phyloP scores from a whole-genome alignment of 1,140 invertebrate genomes.

The Bilobella aurantiaca region DNA sequence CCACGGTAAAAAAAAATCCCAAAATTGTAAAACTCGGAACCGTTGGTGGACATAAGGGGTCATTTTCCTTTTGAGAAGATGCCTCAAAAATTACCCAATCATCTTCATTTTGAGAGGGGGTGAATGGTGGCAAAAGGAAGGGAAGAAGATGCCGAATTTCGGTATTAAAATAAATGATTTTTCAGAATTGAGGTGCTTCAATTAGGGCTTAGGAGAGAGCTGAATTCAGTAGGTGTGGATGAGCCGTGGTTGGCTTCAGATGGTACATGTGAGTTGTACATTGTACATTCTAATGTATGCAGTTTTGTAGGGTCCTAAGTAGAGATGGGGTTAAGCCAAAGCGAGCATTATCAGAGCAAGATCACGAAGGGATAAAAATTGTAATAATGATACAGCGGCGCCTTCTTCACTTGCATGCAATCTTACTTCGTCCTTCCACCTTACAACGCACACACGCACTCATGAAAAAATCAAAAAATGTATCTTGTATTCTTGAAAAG shows the following conservation, averaged over 20 bases:
- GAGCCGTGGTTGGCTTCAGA: not conserved
- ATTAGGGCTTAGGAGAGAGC: too few relatives aligned
- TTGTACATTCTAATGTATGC: not conserved
- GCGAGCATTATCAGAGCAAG: conserved; percentile 19
- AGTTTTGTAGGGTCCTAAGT: not conserved
- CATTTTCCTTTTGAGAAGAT: not conserved
- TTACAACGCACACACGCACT: too few relatives aligned
- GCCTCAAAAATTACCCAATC: too few relatives aligned
- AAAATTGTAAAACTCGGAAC: not conserved
- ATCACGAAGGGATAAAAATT: conserved; percentile 22
- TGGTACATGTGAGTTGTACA: too few relatives aligned
- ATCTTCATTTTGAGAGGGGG: too few relatives aligned
- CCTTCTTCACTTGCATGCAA: conserved; percentile 26
- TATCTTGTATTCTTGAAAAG: too few relatives aligned
- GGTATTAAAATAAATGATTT: not conserved
- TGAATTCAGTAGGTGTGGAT: too few relatives aligned
- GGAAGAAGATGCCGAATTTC: not conserved
- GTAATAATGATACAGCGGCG: conserved; percentile 27
- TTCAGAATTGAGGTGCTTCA: not conserved
- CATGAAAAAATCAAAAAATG: too few relatives aligned
- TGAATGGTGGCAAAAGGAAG: too few relatives aligned
- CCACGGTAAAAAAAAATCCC: not conserved
- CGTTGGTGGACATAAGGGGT: not conserved
- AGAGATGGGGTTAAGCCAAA: conserved; percentile 6
- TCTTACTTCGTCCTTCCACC: too few relatives aligned